Evolutionary conservation across 64 coral and sea anemone genomes (phyloP), one percentile per base, ranked within the genome.

Genomic region (Orbicella faveolata): DNA sequence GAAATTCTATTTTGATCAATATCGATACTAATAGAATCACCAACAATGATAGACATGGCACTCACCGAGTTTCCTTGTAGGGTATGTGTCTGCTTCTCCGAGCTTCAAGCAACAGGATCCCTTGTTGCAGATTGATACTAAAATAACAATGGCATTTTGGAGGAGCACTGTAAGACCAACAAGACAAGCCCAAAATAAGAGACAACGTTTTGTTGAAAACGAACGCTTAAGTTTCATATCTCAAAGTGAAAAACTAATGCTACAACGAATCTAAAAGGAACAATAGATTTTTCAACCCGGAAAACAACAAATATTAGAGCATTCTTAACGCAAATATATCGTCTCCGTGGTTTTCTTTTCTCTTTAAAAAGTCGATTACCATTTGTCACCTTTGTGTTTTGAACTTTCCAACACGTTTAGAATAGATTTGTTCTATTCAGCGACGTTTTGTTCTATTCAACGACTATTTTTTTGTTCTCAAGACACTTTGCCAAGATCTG

Each of bases 81-180:
- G 21, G n/a, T n/a, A 26, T 20, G 9, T 59, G 30, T n/a, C 10
- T 19, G 20, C 21, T 44, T 39, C 16, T 83, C 34, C 79, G 62
- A 67, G 4, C 19, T 66, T 66, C 9, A 36, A 36, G 10, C 19
- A 67, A 4, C 61, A 83, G 18, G 35, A 41, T 4, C 9, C 35
- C 7, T 65, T 83, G 19, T 41, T 48, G 36, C 63, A 63, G 17
- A 81, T 35, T n/a, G 61, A 34, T 6, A 64, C 17, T 36, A 83
- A 44, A 39, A 83, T 36, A 44, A 83, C 16, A 41, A 83, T 83
- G 34, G 35, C 35, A 83, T 68, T 67, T 68, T 83, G 80, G 21
- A 83, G 10, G 5, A 83, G 7, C 36, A 83, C 62, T 12, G 80
- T 83, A 0, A 83, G 7, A 10, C 30, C 61, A 19, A 66, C 17